A percentile compares a stretch with the other conserved stretches of the same genome.
phyloP scores from a whole-genome alignment of 2,113 vertebrate species.

The Indicator indicator region DNA sequence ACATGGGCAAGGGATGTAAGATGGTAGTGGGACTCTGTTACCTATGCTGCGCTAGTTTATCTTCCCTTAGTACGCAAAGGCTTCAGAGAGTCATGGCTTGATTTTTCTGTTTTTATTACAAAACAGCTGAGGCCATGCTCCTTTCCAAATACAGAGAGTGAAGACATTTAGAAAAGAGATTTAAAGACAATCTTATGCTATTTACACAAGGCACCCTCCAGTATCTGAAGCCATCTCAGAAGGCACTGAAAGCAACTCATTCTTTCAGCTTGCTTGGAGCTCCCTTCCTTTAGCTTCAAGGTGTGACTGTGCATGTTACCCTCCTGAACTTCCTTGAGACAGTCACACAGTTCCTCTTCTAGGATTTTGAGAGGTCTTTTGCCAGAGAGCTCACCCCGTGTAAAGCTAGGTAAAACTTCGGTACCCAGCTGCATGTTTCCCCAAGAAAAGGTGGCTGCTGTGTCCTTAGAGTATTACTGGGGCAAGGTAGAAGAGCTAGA shows the following conservation, averaged over 20 bases:
- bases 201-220: not conserved
- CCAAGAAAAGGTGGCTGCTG: not conserved
- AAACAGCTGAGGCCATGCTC: accelerated
- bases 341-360: too few relatives aligned
- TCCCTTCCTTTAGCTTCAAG: not conserved
- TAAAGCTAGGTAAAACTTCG: not conserved
- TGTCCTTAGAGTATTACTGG: accelerated
- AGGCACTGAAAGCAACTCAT: not conserved
- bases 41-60: not conserved
- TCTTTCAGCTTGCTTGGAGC: not conserved
- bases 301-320: too few relatives aligned
- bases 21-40: not conserved
- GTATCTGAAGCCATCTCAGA: not conserved
- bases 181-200: not conserved
- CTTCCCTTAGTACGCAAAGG: not conserved
- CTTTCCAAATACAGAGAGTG: not conserved
- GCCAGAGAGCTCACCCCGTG: not conserved
- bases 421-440: not conserved
- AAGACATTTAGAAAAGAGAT: not conserved
- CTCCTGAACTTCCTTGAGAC: not conserved
- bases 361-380: not conserved
- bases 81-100: not conserved
- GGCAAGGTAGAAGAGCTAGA: not conserved
- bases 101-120: not conserved
- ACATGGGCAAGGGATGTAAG: not conserved